Evolutionary conservation across 1,140 invertebrate genomes (phyloP).

Genomic region (Chironomus striatipennis): DNA sequence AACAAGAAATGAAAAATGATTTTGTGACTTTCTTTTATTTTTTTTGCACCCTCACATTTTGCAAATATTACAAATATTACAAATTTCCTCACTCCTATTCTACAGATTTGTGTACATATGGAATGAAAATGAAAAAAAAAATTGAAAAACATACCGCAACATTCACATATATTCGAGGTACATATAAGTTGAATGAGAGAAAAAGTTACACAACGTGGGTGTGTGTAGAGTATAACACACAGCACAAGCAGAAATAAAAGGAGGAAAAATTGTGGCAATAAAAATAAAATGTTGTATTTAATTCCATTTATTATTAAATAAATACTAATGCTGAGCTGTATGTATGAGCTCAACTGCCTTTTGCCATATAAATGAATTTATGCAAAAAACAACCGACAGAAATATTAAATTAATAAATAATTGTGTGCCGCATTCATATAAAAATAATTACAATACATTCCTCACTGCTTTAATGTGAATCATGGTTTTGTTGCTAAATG

Average conservation of each 20-base stretch:
- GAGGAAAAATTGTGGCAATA: slow-evolving; percentile 16
- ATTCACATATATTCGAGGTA: background rate
- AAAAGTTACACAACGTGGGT: background rate
- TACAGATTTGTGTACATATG: background rate
- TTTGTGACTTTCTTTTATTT: too few relatives aligned
- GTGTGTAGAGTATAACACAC: background rate
- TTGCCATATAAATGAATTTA: slow-evolving; percentile 18
- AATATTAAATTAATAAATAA: slow-evolving; percentile 24
- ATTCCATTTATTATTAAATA: slow-evolving; percentile 23
- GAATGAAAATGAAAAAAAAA: background rate
- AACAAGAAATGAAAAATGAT: too few relatives aligned
- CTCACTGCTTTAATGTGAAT: slow-evolving; percentile 17
- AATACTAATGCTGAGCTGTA: background rate
- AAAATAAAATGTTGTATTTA: slow-evolving; percentile 24
- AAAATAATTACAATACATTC: background rate
- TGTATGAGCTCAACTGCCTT: background rate
- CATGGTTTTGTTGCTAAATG: slow-evolving; percentile 2
- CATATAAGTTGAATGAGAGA: too few relatives aligned
- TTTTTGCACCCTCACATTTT: background rate
- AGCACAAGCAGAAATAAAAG: background rate
- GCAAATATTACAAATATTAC: slow-evolving; percentile 5
- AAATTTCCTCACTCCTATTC: background rate
- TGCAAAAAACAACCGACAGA: slow-evolving; percentile 5
- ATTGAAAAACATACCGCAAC: background rate
- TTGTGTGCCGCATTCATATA: slow-evolving; percentile 7